Conservation (phyloP, 2,888 invertebrate genomes). For the Panzeria rudis region DNA sequence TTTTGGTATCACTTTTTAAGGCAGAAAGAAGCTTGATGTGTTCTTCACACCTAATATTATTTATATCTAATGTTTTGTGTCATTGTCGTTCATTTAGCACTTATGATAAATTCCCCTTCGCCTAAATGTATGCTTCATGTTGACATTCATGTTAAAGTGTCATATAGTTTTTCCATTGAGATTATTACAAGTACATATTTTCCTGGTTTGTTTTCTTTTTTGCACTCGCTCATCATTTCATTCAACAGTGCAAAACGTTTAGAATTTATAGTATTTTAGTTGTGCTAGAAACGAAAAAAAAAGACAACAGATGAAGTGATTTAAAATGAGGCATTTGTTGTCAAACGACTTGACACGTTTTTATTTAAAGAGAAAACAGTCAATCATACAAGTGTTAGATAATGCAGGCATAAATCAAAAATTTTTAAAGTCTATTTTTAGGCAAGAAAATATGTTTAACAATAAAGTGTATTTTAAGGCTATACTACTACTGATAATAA, state of each 20-base stretch:
- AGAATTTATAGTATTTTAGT: constrained; percentile 48
- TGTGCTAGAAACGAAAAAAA: constrained; percentile 4
- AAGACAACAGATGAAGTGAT: constrained; percentile 55
- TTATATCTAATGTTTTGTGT: neutral
- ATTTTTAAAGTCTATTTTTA: constrained; percentile 10
- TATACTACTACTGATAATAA: no score
- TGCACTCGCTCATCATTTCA: neutral
- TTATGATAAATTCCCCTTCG: constrained; percentile 1
- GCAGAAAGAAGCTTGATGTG: neutral
- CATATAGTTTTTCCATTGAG: constrained; percentile 63
- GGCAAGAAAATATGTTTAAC: neutral
- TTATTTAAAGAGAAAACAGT: constrained; percentile 42
- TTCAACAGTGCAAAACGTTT: constrained; percentile 10
- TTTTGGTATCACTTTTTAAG: neutral
- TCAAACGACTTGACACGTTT: constrained; percentile 74
- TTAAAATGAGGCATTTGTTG: constrained; percentile 72
- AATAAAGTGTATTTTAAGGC: neutral
- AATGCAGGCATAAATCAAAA: neutral
- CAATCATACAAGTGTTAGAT: constrained; percentile 32
- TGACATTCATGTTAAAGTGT: constrained; percentile 71
- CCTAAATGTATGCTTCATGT: constrained; percentile 62
- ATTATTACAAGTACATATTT: constrained; percentile 40
- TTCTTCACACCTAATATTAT: constrained; percentile 7
- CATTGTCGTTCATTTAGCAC: neutral
- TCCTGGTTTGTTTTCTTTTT: neutral